Percentiles rank a stretch among this genome's conserved stretches.
Evolutionary conservation across 2,113 vertebrate species (phyloP).

Genomic region (Catharus fuscescens): DNA sequence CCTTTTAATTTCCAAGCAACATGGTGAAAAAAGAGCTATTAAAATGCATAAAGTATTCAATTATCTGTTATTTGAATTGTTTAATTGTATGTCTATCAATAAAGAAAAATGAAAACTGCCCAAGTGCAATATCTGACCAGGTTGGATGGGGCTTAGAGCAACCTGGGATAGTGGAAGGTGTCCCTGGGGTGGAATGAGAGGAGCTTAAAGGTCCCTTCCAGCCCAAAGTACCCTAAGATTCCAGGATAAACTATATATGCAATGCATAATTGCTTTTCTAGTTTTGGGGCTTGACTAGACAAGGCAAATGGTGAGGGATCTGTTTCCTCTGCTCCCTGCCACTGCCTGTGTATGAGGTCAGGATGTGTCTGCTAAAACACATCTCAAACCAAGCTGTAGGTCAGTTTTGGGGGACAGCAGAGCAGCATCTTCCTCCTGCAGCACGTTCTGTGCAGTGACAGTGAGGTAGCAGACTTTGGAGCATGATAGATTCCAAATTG

Average conservation of each 20-base stretch:
- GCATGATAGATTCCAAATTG: neutral
- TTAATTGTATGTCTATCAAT: neutral
- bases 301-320: neutral
- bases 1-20: neutral
- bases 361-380: neutral
- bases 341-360: fast-evolving
- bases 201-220: neutral
- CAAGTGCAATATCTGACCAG: neutral
- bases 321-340: neutral
- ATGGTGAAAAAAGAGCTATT: neutral
- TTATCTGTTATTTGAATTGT: neutral
- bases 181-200: neutral
- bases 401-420: neutral
- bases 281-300: neutral
- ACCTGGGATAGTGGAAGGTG: neutral
- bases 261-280: neutral
- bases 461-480: neutral
- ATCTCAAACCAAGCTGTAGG: neutral
- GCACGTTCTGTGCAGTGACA: neutral
- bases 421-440: neutral
- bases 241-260: neutral
- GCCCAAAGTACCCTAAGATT: neutral
- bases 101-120: neutral
- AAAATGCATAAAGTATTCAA: neutral
- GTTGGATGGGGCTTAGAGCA: neutral